Conservation (phyloP, 2,113 vertebrate genomes). For the Silurus glanis region DNA sequence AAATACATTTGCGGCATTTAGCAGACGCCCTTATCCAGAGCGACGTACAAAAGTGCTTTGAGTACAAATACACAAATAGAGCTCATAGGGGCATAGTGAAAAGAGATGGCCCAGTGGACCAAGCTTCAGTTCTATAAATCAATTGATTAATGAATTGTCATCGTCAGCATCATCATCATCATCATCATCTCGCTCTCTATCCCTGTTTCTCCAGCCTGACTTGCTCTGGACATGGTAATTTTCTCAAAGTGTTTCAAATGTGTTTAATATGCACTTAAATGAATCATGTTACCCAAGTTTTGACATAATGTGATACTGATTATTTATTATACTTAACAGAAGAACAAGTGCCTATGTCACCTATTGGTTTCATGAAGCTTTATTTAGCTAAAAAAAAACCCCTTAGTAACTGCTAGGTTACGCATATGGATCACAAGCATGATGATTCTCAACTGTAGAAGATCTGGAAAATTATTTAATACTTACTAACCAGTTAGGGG, state of each 20-base stretch:
- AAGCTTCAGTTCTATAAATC: conserved; percentile 8
- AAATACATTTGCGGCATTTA: too few relatives aligned
- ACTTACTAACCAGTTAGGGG: neutral
- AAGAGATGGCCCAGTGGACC: neutral
- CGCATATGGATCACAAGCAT: neutral
- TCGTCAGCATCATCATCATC: neutral
- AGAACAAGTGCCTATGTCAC: neutral
- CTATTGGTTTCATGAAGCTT: neutral
- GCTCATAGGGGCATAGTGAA: neutral
- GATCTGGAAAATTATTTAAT: neutral
- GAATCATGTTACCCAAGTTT: neutral
- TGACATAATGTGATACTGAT: neutral
- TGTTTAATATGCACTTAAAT: neutral
- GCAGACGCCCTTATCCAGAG: too few relatives aligned
- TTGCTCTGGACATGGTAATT: neutral
- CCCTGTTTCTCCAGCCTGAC: conserved; percentile 23
- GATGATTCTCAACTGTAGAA: neutral
- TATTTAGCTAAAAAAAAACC: neutral
- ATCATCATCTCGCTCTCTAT: neutral
- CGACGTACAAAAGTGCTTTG: too few relatives aligned
- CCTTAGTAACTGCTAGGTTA: neutral
- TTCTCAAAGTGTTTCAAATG: too few relatives aligned
- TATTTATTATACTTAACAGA: neutral
- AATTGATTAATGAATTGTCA: neutral
- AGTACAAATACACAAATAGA: neutral